Percentiles rank a stretch among this genome's conserved stretches.
These are phyloP conservation scores for Allobates femoralis DNA, from an alignment of 2,797 vertebrate genomes.

Conservation along the genomic window DNA sequence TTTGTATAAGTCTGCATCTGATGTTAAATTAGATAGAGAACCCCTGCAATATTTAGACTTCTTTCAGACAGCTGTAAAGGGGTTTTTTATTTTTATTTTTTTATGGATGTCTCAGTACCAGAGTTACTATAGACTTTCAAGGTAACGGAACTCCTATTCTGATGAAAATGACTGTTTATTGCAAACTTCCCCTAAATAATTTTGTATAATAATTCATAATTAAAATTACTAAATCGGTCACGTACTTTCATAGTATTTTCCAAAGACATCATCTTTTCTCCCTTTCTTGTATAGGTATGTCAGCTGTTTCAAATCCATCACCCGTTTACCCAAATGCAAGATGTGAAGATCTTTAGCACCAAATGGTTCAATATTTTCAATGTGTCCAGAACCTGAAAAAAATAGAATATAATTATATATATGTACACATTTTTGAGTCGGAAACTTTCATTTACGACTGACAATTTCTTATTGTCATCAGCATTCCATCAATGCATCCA, in stretches of 20 bases:
- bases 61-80: no score
- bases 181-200: not conserved
- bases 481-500: no score
- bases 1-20: no score
- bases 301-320: slow-evolving; percentile 87
- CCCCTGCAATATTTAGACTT: no score
- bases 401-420: not conserved
- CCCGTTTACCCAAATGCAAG: slow-evolving; percentile 88
- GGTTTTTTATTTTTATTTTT: no score
- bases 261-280: slow-evolving; percentile 87
- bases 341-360: slow-evolving; percentile 91
- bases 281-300: slow-evolving; percentile 83
- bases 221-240: not conserved
- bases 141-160: no score
- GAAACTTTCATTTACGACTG: no score
- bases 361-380: slow-evolving; percentile 96
- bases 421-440: no score
- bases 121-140: no score
- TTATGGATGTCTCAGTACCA: no score
- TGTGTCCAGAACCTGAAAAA: slow-evolving; percentile 80
- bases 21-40: no score
- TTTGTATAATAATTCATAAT: not conserved
- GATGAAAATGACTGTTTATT: not conserved
- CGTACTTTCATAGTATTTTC: slow-evolving; percentile 89
- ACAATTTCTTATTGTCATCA: no score